Percentiles rank a stretch among this genome's conserved stretches.
Evolutionary conservation across 2,797 vertebrate genomes (phyloP).

Genomic region (Naso thynnoides): DNA sequence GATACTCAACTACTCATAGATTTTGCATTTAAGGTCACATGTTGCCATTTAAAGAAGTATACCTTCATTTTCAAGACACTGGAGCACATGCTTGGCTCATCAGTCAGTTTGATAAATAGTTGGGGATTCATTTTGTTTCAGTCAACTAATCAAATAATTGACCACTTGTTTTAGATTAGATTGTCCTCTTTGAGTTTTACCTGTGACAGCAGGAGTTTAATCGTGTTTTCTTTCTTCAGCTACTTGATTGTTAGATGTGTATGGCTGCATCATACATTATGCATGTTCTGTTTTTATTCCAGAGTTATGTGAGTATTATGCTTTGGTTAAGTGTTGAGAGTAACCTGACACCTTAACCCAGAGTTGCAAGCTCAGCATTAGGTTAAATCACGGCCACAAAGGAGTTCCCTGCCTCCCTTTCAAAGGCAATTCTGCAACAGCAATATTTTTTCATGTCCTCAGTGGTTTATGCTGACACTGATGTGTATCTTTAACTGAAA

Average conservation of each 20-base stretch:
- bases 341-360: no score
- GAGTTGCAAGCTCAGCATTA: not conserved
- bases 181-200: not conserved
- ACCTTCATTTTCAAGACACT: not conserved
- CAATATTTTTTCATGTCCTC: not conserved
- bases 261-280: no score
- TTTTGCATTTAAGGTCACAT: not conserved
- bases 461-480: not conserved
- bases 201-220: no score
- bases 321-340: not conserved
- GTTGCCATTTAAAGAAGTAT: not conserved
- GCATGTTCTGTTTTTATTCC: not conserved
- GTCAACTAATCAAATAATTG: not conserved
- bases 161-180: not conserved
- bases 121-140: not conserved
- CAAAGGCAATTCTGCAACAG: not conserved
- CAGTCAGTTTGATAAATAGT: not conserved
- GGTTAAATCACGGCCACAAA: not conserved
- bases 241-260: not conserved
- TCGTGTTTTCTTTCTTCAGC: no score
- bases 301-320: not conserved
- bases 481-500: constrained; percentile 8
- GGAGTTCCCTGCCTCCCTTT: not conserved
- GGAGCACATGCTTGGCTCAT: no score
- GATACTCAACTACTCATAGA: not conserved